Conservation (phyloP, 2,888 invertebrate genomes). For the Acheta domesticus region DNA sequence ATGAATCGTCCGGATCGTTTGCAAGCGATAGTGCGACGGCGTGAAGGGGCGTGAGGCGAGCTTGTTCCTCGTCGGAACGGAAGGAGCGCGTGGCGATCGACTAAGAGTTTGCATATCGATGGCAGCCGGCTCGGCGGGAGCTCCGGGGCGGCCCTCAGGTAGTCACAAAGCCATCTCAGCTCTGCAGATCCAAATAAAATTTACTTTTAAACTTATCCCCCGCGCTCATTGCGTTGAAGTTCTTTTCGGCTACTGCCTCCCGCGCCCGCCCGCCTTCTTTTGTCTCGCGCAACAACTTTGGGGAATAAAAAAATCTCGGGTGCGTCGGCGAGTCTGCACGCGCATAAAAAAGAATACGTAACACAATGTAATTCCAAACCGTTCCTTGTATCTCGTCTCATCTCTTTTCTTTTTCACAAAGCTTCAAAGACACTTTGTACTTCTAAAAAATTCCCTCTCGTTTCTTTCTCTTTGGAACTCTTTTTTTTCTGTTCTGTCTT, state of each 20-base stretch:
- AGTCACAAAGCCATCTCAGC: not conserved
- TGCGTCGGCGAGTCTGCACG: not conserved
- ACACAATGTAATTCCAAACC: constrained; percentile 4
- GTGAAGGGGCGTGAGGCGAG: too few relatives aligned
- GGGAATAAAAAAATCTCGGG: not conserved
- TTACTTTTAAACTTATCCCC: constrained; percentile 4
- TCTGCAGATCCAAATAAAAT: not conserved
- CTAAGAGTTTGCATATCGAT: not conserved
- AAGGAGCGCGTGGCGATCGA: too few relatives aligned
- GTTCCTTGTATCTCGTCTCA: constrained; percentile 18
- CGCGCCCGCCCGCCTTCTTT: not conserved
- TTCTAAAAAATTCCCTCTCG: not conserved
- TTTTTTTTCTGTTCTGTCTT: not conserved
- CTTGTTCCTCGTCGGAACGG: too few relatives aligned
- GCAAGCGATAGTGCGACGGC: too few relatives aligned
- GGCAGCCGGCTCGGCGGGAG: not conserved
- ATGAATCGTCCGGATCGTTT: too few relatives aligned
- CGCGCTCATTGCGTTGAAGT: not conserved
- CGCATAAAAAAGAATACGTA: constrained; percentile 2
- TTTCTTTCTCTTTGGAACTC: not conserved
- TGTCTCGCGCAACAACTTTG: not conserved
- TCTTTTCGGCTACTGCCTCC: not conserved
- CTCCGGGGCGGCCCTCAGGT: too few relatives aligned
- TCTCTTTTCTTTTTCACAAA: constrained; percentile 5
- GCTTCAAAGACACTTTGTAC: constrained; percentile 18